Evolutionary conservation across 2,888 invertebrate genomes (phyloP).

Genomic region (Thereva unica): DNA sequence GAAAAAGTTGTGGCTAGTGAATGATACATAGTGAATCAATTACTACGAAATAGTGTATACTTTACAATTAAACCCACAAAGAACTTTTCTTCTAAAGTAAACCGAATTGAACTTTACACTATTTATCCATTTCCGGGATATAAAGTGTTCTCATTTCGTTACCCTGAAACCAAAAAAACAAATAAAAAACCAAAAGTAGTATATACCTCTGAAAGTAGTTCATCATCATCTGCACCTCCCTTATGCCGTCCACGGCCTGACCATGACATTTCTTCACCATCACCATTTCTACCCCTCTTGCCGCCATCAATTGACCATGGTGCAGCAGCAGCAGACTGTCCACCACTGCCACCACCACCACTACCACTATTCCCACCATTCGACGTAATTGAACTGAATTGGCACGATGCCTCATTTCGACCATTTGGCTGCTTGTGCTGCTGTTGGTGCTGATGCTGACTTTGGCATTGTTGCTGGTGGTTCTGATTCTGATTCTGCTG

Average conservation of each 20-base stretch:
- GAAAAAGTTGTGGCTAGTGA: too few species aligned
- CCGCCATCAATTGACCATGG: constrained; percentile 21
- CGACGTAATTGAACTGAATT: background rate
- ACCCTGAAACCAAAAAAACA: too few species aligned
- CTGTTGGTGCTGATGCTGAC: too few species aligned
- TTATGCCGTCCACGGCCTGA: constrained; percentile 19
- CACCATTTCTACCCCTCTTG: background rate
- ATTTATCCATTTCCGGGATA: too few species aligned
- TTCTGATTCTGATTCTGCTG: constrained; percentile 2
- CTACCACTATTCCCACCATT: background rate
- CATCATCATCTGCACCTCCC: constrained; percentile 1
- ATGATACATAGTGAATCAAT: too few species aligned
- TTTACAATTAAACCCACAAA: too few species aligned
- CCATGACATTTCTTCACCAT: constrained; percentile 25
- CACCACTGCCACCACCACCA: background rate
- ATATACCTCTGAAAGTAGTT: constrained; percentile 24
- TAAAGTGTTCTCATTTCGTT: too few species aligned
- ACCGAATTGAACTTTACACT: too few species aligned
- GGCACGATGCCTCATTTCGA: background rate
- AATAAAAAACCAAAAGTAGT: background rate
- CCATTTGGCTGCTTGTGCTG: background rate
- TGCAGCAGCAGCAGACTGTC: background rate
- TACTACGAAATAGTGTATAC: too few species aligned
- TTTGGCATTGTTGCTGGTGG: background rate
- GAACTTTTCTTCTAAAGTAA: too few species aligned